Base-by-base conservation (phyloP, 1,140 invertebrate genomes). In the Orius insidiosus region DNA sequence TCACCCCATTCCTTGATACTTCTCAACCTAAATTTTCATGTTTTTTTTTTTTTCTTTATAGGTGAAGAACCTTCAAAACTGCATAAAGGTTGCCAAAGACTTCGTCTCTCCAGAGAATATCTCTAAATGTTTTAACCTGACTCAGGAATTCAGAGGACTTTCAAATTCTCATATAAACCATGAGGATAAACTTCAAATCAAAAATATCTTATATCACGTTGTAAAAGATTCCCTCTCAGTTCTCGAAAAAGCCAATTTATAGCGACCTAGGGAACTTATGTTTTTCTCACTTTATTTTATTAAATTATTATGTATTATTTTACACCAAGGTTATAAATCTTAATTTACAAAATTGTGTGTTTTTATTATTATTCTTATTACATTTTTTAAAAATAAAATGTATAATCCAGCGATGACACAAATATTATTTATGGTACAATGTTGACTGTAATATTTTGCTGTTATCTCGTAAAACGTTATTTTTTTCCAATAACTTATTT, bases 51-150 rank as follows among this genome's bases (percentile, higher is more conserved):
- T 43, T 46, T 46, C 46, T 13, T 43, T 51, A 9, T 47, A 76
- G 74, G 93, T 97, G 2, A 76, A 89, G 44, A 98, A 98, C 67
- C 68, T 98, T 11, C 83, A 95, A 59, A 94, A 92, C 59, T 98
- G 93, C 65, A 92, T 98, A 54, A 98, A 97, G 64, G 87, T 96
- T 14, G 92, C 94, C 1, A 90, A 95, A 61, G 93, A 98, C 64
- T 98, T 97, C 72, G 93, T 97, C 0, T 95, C 92, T 5, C 93
- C 93, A 0, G 93, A 98, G 65, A 94, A 96, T 60, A 78, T 98
- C 3, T 83, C 85, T 6, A 87, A 95, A 58, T 97, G 93, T 66
- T 94, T 97, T 68, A 82, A 89, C 58, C 68, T 97, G 46, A 96
- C 90, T 3, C 85, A 96, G 60, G 90, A 98, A 66, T 96, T 97